phyloP scores from a whole-genome alignment of 92 coral and sea anemone species.

The Paramuricea clavata region DNA sequence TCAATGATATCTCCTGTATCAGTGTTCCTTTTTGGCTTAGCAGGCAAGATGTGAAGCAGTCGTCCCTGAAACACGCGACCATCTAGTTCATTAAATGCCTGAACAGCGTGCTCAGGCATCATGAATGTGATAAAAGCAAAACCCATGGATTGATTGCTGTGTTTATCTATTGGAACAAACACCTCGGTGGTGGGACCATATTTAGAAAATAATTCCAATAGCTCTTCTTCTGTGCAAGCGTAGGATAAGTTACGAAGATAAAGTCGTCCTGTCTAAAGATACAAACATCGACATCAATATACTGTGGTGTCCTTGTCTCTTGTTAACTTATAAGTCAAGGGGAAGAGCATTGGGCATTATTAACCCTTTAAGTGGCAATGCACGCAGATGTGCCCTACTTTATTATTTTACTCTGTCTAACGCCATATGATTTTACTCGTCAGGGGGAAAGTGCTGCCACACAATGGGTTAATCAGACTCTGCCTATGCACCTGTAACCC shows the following conservation, averaged over 20 bases:
- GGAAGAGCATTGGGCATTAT: no score
- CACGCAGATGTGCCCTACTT: no score
- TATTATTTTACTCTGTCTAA: no score
- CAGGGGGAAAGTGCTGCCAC: no score
- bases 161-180: constrained; percentile 89
- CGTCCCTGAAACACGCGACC: constrained; percentile 94
- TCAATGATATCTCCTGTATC: constrained; percentile 46
- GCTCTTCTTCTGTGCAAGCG: constrained; percentile 90
- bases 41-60: constrained; percentile 86
- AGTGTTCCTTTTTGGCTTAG: constrained; percentile 81
- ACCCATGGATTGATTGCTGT: constrained; percentile 82
- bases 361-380: no score
- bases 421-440: no score
- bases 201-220: constrained; percentile 80
- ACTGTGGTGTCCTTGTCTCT: no score
- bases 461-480: no score
- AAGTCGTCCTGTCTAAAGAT: constrained; percentile 85
- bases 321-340: no score
- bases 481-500: no score
- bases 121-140: constrained; percentile 93
- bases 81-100: constrained; percentile 91
- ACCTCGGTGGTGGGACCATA: constrained; percentile 94
- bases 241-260: constrained; percentile 93
- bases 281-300: not conserved
- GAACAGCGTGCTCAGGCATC: constrained; percentile 99